phyloP scores from a whole-genome alignment of 2,888 invertebrate species.

The Prenolepis imparis region DNA sequence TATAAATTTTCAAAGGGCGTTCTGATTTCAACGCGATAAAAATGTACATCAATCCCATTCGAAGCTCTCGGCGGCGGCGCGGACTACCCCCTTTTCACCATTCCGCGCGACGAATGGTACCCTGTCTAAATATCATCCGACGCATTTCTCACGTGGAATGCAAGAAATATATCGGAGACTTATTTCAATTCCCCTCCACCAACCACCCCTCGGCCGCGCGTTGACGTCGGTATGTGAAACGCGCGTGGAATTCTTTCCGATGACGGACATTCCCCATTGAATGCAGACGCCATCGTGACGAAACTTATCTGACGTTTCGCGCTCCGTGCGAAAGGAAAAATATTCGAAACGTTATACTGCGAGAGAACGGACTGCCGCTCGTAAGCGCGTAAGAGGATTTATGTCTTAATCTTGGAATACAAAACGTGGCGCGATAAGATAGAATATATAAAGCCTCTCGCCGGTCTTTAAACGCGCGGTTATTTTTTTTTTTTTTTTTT shows the following conservation, averaged over 20 bases:
- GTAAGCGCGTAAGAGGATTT: slow-evolving; percentile 14
- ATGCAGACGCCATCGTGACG: slow-evolving; percentile 33
- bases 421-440: slow-evolving; percentile 6
- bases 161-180: slow-evolving; percentile 70
- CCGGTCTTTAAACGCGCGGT: neutral
- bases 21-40: slow-evolving; percentile 62
- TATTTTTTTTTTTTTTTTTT: slow-evolving; percentile 5
- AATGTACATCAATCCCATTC: slow-evolving; percentile 64
- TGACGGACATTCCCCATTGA: slow-evolving; percentile 17
- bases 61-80: slow-evolving; percentile 17
- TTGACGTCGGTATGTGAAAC: slow-evolving; percentile 58
- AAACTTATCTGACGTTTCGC: slow-evolving; percentile 44
- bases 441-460: neutral
- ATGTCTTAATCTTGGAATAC: slow-evolving; percentile 43
- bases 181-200: slow-evolving; percentile 64
- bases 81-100: slow-evolving; percentile 29
- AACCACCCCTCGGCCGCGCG: slow-evolving; percentile 18
- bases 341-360: neutral
- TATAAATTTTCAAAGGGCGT: slow-evolving; percentile 72
- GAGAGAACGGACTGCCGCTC: neutral
- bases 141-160: slow-evolving; percentile 58
- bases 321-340: slow-evolving; percentile 13
- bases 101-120: slow-evolving; percentile 13
- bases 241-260: slow-evolving; percentile 62
- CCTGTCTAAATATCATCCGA: slow-evolving; percentile 62